Conservation (phyloP, 2,797 vertebrate species). For the Steatocranus sp. region DNA sequence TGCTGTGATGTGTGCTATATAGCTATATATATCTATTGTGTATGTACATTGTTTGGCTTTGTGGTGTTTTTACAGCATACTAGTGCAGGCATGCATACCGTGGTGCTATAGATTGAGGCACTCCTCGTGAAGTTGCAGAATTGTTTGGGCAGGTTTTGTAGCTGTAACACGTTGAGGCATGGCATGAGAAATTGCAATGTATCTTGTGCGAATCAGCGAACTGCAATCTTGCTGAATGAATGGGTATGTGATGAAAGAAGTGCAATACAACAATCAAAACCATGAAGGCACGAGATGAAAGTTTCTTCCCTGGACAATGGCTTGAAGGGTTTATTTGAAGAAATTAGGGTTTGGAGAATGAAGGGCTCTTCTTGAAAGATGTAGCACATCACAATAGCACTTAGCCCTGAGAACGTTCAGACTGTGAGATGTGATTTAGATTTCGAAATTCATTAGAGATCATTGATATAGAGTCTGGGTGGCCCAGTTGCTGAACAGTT, state of each 20-base stretch:
- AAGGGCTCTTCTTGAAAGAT: slow-evolving; percentile 25
- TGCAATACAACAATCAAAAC: slow-evolving; percentile 27
- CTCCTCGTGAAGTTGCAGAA: background rate
- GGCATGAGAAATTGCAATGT: slow-evolving; percentile 33
- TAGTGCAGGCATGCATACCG: background rate
- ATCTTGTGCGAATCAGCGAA: slow-evolving; percentile 23
- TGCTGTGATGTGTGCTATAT: background rate
- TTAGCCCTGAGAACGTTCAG: background rate
- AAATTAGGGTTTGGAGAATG: slow-evolving; percentile 31
- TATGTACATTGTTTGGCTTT: background rate
- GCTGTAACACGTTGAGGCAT: background rate
- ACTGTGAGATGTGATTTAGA: slow-evolving; percentile 24
- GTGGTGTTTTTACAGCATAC: background rate
- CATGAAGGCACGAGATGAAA: slow-evolving; percentile 24
- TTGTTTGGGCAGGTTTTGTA: background rate
- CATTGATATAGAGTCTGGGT: slow-evolving; percentile 12
- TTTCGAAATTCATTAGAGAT: slow-evolving; percentile 14
- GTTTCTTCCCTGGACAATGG: slow-evolving; percentile 18
- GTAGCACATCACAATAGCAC: slow-evolving; percentile 6
- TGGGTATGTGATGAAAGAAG: slow-evolving; percentile 26
- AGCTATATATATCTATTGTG: background rate
- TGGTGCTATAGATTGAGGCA: background rate
- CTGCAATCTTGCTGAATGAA: slow-evolving; percentile 2
- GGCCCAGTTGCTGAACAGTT: background rate
- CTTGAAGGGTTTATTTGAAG: slow-evolving; percentile 21